Conservation (phyloP, 2,797 vertebrate genomes). For the Linurgus olivaceus region DNA sequence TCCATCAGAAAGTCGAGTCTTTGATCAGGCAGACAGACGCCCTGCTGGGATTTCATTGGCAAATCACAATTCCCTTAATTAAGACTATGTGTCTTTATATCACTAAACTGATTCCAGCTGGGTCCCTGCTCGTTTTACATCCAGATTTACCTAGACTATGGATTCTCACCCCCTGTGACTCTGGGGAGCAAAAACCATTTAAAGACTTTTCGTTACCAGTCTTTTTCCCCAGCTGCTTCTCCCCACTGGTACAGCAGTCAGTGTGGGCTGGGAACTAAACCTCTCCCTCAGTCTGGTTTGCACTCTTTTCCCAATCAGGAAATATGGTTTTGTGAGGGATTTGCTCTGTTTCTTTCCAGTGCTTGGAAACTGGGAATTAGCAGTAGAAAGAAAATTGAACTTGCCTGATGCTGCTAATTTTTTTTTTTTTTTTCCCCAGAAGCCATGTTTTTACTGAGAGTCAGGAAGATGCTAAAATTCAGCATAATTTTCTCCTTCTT, state of each 20-base stretch:
- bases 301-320: neutral
- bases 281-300: neutral
- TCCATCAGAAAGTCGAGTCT: slow-evolving; percentile 78
- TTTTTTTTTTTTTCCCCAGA: neutral
- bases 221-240: neutral
- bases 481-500: neutral
- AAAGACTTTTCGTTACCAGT: neutral
- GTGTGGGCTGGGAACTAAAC: slow-evolving; percentile 3
- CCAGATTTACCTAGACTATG: slow-evolving; percentile 54
- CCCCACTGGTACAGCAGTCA: neutral
- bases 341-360: slow-evolving; percentile 11
- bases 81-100: slow-evolving; percentile 76
- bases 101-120: slow-evolving; percentile 68
- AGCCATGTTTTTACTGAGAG: neutral
- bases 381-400: neutral
- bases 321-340: neutral
- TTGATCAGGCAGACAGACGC: slow-evolving; percentile 73
- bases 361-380: neutral
- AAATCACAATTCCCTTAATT: slow-evolving; percentile 82
- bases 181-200: slow-evolving; percentile 20
- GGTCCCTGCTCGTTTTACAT: slow-evolving; percentile 63
- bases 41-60: slow-evolving; percentile 79
- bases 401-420: neutral
- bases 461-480: neutral
- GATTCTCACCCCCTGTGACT: neutral